Evolutionary conservation across 2,888 invertebrate species (phyloP).

Genomic region (Schizaphis graminum): DNA sequence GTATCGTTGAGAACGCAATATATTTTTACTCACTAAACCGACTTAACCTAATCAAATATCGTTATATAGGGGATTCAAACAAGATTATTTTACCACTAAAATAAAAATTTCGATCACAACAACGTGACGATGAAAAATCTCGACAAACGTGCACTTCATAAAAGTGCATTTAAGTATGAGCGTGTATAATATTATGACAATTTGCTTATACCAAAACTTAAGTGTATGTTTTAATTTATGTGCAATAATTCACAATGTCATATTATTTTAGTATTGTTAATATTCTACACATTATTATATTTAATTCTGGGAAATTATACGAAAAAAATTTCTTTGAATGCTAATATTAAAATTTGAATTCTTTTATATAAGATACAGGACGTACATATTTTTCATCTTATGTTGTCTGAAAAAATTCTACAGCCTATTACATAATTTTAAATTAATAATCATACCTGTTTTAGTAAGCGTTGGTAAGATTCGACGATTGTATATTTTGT

Average conservation of each 20-base stretch:
- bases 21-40: slow-evolving; percentile 36
- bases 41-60: slow-evolving; percentile 44
- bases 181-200: not conserved
- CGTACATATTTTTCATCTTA: not conserved
- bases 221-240: not conserved
- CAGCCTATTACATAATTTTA: not conserved
- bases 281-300: not conserved
- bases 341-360: not conserved
- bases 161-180: not conserved
- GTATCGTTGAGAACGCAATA: not conserved
- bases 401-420: not conserved
- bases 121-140: not conserved
- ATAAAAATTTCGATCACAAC: not conserved
- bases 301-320: not conserved
- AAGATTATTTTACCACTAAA: not conserved
- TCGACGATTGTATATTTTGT: not conserved
- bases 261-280: not conserved
- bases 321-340: not conserved
- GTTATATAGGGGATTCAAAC: not conserved
- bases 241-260: not conserved
- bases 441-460: not conserved
- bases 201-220: not conserved
- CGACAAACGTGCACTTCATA: not conserved
- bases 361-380: not conserved
- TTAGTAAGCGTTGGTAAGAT: not conserved